Conservation (phyloP, 2,113 vertebrate species). For the Struthidea cinerea region DNA sequence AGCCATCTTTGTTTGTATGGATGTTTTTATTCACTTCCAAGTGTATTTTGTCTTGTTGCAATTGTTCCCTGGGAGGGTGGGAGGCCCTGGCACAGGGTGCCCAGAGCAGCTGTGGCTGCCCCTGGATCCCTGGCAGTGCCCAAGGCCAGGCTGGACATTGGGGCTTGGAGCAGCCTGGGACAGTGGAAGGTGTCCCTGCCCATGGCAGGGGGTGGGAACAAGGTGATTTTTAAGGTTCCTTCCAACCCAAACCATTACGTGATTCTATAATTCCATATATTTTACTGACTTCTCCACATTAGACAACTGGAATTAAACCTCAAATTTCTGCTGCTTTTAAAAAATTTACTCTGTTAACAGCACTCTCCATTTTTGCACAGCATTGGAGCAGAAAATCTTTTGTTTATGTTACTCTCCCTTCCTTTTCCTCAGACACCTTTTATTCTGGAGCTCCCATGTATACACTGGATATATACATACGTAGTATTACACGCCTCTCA, state of each 20-base stretch:
- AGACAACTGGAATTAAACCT: neutral
- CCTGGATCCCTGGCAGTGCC: neutral
- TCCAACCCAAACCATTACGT: neutral
- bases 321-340: neutral
- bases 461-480: neutral
- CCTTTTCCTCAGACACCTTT: neutral
- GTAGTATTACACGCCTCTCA: neutral
- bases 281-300: neutral
- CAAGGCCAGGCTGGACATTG: neutral
- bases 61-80: neutral
- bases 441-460: neutral
- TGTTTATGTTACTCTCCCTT: neutral
- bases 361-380: neutral
- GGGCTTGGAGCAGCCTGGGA: neutral
- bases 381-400: neutral
- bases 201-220: neutral
- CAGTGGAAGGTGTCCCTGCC: neutral
- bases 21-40: neutral
- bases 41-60: neutral
- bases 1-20: neutral
- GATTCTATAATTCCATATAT: neutral
- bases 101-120: neutral
- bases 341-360: neutral
- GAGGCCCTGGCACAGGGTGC: fast-evolving
- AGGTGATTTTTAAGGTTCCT: neutral